Base-by-base conservation (phyloP, 2,797 vertebrate species). In the Sebastes reedi region DNA sequence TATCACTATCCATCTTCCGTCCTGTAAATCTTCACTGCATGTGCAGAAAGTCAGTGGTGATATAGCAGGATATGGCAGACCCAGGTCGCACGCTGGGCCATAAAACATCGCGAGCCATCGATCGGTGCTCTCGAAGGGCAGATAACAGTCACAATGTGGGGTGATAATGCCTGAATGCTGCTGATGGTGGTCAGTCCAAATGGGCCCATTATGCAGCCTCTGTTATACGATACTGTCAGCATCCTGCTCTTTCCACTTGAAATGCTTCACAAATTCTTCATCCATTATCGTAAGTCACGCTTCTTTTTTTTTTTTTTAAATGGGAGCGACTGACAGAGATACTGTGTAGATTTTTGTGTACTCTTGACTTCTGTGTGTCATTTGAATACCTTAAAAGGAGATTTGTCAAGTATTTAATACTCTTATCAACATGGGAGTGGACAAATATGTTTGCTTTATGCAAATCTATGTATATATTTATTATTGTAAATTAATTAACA, bases 91-190 rank as follows among this genome's bases (percentile, higher is more conserved):
- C 60, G 18, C 62, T 77, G 77, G 56, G 76, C 67, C 46, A 34
- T 81, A 85, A 90, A 90, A 61, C 81, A 79, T 83, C 4, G 42
- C 7, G 2, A 73, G 82, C 36, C 72, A 92, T 87, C 30, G 90
- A 90, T 86, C 42, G 42, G 65, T 77, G 13, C 67, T 78, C 73
- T 77, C n/a, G 3, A 13, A 52, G 71, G 72, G 74, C 72, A 77
- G 56, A 85, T 77, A 83, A 78, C 69, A 79, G 65, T 67, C 80
- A 64, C 80, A 80, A 82, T 71, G 80, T 30, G 12, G 29, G 68
- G 72, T 39, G 70, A 86, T 89, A 87, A 86, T 81, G 79, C 71
- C 50, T 24, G 42, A 85, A 72, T 87, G 74, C n/a, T 83, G 85
- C 81, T 82, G 68, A 81, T 86, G 72, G 58, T 61, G 70, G 67